Percentiles rank a stretch among this genome's conserved stretches.
These are phyloP conservation scores for Lepus timidus DNA, from an alignment of 2,113 vertebrate species.

Conservation along the genomic window DNA sequence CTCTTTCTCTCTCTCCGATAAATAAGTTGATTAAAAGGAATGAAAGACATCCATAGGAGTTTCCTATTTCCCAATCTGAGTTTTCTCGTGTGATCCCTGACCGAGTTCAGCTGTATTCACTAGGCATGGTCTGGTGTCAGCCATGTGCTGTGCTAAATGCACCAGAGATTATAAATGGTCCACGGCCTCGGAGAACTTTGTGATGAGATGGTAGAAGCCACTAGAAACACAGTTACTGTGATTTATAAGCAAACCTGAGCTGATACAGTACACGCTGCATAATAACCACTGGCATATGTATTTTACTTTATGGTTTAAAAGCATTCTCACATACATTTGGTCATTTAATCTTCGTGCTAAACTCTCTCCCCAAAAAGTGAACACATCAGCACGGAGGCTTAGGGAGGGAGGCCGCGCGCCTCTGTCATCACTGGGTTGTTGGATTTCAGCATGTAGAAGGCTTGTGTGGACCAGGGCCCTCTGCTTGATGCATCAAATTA, in stretches of 20 bases:
- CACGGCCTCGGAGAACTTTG: background rate
- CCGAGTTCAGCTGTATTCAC: background rate
- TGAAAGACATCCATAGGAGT: background rate
- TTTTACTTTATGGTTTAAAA: constrained; percentile 27
- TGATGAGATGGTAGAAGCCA: background rate
- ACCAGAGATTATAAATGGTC: background rate
- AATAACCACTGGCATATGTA: background rate
- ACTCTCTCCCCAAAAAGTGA: background rate
- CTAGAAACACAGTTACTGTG: background rate
- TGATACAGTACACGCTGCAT: too few relatives aligned
- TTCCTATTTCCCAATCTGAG: background rate
- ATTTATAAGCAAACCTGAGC: background rate
- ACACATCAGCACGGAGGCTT: background rate
- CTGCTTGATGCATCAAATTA: background rate
- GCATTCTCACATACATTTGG: background rate
- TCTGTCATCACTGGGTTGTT: background rate
- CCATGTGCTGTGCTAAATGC: background rate
- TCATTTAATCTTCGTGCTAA: background rate
- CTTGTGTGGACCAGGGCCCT: background rate
- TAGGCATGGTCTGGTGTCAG: background rate
- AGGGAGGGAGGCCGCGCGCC: background rate
- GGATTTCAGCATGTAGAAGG: background rate
- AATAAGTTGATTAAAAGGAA: too few relatives aligned
- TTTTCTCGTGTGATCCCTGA: background rate
- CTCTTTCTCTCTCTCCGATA: too few relatives aligned